These are phyloP conservation scores for Rhodinocichla rosea DNA, from an alignment of 2,113 vertebrate species.

Conservation along the genomic window DNA sequence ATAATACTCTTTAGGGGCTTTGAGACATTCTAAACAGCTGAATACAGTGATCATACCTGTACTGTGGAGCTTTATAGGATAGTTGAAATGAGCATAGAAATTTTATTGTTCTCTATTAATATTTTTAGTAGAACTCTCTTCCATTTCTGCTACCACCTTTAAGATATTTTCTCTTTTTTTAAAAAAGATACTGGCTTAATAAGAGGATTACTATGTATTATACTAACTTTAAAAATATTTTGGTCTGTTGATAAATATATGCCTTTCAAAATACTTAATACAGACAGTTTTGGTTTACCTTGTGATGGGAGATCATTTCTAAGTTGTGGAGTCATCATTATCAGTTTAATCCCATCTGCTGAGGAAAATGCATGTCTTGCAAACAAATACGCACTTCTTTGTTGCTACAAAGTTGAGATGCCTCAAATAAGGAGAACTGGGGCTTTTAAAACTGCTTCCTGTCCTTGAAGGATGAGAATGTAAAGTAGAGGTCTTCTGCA, in stretches of 20 bases:
- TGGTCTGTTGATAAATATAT: constrained; percentile 26
- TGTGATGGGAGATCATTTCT: background rate
- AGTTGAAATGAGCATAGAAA: constrained; percentile 10
- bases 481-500: background rate
- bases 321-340: background rate
- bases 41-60: constrained; percentile 15
- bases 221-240: constrained; percentile 52
- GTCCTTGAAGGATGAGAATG: background rate
- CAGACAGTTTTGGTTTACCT: constrained; percentile 2
- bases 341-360: constrained; percentile 49
- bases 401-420: background rate
- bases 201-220: constrained; percentile 30
- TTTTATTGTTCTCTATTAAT: constrained; percentile 46
- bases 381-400: background rate
- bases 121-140: constrained; percentile 35
- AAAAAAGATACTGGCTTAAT: background rate
- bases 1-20: background rate
- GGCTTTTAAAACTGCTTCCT: background rate
- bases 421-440: background rate
- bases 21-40: constrained; percentile 37
- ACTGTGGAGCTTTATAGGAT: constrained; percentile 23
- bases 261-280: constrained; percentile 18
- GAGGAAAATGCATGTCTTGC: background rate
- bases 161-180: background rate
- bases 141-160: background rate